Conservation (phyloP, 2,113 vertebrate genomes). For the Lampris incognitus region DNA sequence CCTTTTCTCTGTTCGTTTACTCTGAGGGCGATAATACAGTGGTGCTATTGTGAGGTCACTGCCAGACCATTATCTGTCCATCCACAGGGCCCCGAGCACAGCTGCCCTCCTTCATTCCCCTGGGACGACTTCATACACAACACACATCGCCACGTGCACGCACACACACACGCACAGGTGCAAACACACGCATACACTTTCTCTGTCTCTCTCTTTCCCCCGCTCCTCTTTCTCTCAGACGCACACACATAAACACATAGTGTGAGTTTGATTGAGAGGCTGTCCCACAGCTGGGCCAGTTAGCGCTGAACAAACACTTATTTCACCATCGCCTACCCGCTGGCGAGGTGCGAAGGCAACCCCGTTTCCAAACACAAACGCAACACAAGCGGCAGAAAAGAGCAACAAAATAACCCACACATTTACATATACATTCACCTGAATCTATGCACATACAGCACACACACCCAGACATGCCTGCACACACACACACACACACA, state of each 20-base stretch:
- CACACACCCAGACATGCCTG: constrained; percentile 17
- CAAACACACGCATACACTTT: constrained; percentile 6
- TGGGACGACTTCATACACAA: constrained; percentile 11
- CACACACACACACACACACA: not conserved
- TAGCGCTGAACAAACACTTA: constrained; percentile 23
- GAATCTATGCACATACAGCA: too few relatives aligned
- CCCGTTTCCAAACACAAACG: constrained; percentile 7
- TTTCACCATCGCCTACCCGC: constrained; percentile 26
- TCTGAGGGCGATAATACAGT: constrained; percentile 62
- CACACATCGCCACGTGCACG: constrained; percentile 17
- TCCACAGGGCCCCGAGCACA: constrained; percentile 48
- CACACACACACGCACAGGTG: not conserved
- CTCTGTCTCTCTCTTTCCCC: not conserved
- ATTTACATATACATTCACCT: too few relatives aligned
- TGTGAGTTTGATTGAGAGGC: too few relatives aligned
- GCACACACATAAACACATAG: not conserved
- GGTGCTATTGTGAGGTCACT: constrained; percentile 51
- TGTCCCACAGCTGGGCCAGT: constrained; percentile 21
- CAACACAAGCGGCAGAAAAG: too few relatives aligned
- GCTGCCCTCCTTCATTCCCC: constrained; percentile 43
- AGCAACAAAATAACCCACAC: too few relatives aligned
- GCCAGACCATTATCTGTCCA: constrained; percentile 35
- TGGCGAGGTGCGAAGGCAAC: constrained; percentile 48
- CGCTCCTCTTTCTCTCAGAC: not conserved
- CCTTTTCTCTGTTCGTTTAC: constrained; percentile 44